Base-by-base conservation (phyloP, 64 coral and sea anemone species). In the Dendronephthya gigantea region DNA sequence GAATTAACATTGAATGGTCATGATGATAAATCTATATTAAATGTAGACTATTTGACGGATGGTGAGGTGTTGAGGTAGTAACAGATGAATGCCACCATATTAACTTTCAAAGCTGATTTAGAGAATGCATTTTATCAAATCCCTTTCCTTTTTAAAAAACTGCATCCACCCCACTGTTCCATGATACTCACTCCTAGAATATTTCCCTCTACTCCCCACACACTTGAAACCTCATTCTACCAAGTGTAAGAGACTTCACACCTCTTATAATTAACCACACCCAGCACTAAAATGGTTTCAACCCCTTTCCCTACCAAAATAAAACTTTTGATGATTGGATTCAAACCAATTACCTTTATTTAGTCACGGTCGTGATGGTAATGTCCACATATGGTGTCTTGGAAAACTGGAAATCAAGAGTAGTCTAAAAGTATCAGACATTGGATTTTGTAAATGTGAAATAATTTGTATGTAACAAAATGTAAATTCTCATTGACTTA, bases 391-490 rank as follows among this genome's bases (percentile, higher is more conserved):
- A 17, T 92, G 87, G 87, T 27, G 86, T 83, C 69, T 83, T 48
- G 86, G 83, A 82, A 82, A 50, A 49, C 10, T 48, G 33, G 82
- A 72, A 27, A 32, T 89, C 0, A 16, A 29, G 15, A 23, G 48
- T 7, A 85, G 82, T 50, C 9, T 89, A 13, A 7, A 39, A 30
- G 69, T 33, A 22, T 83, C 91, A 68, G 88, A 85, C 9, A 58
- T 89, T 82, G 91, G 91, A 59, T 92, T 92, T 82, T 92, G 91
- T 31, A 88, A 92, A 85, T 92, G 88, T 89, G 88, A 68, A 51
- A 40, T 85, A 50, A 43, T 89, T 34, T 5, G 51, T 82, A 86
- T 56, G 66, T 45, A 5, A 3, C 41, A 45, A 45, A 45, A 45
- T 45, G 4, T 10, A 45, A 45, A 45, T 45, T 3, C 41, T 45